Percentiles rank a stretch among this genome's conserved stretches.
Conservation (phyloP, 2,888 invertebrate genomes). For the Pristionchus fissidentatus region DNA sequence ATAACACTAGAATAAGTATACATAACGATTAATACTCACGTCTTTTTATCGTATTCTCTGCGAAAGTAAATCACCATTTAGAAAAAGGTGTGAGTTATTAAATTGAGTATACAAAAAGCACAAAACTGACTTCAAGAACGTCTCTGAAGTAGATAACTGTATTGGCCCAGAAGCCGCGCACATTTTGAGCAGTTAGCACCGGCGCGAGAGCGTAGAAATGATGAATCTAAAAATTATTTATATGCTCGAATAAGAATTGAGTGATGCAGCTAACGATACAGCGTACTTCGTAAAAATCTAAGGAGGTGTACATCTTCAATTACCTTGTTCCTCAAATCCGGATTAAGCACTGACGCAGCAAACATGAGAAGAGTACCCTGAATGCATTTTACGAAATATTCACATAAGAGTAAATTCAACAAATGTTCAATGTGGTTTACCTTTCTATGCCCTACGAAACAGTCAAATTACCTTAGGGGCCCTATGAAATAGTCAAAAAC, state of each 20-base stretch:
- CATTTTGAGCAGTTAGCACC: background rate
- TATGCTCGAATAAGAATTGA: background rate
- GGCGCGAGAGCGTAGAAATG: constrained; percentile 18
- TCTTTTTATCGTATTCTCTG: background rate
- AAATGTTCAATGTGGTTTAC: background rate
- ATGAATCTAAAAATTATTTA: background rate
- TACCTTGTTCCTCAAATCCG: background rate
- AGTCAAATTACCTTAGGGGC: no score
- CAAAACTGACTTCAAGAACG: background rate
- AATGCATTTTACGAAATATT: background rate
- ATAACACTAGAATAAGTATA: no score
- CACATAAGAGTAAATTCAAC: background rate
- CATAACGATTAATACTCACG: background rate
- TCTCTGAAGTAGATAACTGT: constrained; percentile 10
- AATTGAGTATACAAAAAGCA: background rate
- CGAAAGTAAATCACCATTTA: background rate
- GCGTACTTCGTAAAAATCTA: background rate
- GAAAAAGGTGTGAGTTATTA: background rate
- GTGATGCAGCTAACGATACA: background rate
- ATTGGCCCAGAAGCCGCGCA: background rate
- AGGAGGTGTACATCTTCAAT: background rate
- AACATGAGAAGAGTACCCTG: constrained; percentile 11
- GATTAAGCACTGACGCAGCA: background rate
- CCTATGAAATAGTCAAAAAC: no score
- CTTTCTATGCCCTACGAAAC: background rate